Conservation (phyloP, 2,888 invertebrate species). For the Onchidella celtica region DNA sequence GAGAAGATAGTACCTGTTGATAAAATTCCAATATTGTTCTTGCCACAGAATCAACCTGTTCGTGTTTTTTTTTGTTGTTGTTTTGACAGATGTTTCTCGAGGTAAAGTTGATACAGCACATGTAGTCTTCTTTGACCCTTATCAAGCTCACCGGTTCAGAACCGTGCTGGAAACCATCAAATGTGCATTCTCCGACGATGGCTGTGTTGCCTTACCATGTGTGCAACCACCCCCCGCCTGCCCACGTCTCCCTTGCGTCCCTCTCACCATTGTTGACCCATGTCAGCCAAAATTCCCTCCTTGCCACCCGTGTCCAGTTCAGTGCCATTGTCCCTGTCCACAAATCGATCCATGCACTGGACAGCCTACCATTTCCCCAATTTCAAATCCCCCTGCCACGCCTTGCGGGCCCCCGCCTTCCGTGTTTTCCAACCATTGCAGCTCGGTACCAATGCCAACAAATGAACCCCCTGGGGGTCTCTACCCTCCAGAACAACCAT, state of each 20-base stretch:
- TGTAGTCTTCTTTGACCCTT: slow-evolving; percentile 40
- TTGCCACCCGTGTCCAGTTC: not conserved
- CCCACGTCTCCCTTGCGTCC: not conserved
- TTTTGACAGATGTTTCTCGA: no score
- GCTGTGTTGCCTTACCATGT: not conserved
- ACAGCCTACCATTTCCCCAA: no score
- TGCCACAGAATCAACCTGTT: no score
- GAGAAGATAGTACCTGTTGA: no score
- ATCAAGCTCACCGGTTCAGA: slow-evolving; percentile 39
- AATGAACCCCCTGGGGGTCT: no score
- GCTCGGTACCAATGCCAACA: no score
- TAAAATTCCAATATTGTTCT: no score
- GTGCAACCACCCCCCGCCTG: not conserved
- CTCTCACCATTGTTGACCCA: not conserved
- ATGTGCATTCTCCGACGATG: not conserved
- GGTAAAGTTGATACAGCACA: slow-evolving; percentile 30
- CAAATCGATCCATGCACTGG: no score
- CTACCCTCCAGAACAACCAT: no score
- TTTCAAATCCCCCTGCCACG: no score
- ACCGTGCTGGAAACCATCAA: slow-evolving; percentile 28
- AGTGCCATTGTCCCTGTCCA: not conserved
- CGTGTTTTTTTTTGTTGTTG: no score
- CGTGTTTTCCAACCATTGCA: not conserved
- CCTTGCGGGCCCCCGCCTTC: not conserved
- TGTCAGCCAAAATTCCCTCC: not conserved